Percentiles rank a stretch among this genome's conserved stretches.
These are phyloP conservation scores for Tillus elongatus DNA, from an alignment of 2,888 invertebrate species.

Conservation along the genomic window DNA sequence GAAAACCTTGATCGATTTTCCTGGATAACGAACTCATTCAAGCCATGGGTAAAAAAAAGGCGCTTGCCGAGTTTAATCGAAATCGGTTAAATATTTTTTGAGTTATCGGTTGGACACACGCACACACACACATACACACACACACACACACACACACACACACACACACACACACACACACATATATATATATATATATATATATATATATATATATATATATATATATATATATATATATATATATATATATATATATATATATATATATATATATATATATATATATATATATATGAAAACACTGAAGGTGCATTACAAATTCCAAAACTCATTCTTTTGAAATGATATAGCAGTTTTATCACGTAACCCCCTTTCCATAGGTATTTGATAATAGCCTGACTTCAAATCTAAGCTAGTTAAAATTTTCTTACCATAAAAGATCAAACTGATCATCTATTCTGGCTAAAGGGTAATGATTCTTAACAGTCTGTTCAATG, in stretches of 20 bases:
- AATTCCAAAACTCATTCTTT: conserved; percentile 31
- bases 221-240: conserved; percentile 7
- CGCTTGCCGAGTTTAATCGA: too few relatives aligned
- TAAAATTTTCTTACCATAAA: conserved; percentile 23
- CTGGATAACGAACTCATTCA: too few relatives aligned
- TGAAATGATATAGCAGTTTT: conserved; percentile 30
- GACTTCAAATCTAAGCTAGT: too few relatives aligned
- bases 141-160: background rate
- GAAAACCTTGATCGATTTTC: too few relatives aligned
- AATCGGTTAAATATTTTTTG: too few relatives aligned
- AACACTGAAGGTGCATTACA: conserved; percentile 29
- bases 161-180: background rate
- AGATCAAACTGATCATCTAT: too few relatives aligned
- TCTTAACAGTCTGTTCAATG: too few relatives aligned
- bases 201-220: conserved; percentile 7
- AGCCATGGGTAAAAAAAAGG: too few relatives aligned
- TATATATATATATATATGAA: conserved; percentile 6
- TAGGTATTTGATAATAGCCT: too few relatives aligned
- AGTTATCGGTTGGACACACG: too few relatives aligned
- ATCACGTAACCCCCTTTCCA: conserved; percentile 20
- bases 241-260: conserved; percentile 7
- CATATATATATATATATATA: conserved; percentile 7
- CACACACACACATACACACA: conserved; percentile 1
- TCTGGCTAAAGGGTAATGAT: too few relatives aligned
- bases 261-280: conserved; percentile 7